Evolutionary conservation across 2,888 invertebrate species (phyloP), one percentile per base, ranked within the genome.

Genomic region (Callimorpha dominula): DNA sequence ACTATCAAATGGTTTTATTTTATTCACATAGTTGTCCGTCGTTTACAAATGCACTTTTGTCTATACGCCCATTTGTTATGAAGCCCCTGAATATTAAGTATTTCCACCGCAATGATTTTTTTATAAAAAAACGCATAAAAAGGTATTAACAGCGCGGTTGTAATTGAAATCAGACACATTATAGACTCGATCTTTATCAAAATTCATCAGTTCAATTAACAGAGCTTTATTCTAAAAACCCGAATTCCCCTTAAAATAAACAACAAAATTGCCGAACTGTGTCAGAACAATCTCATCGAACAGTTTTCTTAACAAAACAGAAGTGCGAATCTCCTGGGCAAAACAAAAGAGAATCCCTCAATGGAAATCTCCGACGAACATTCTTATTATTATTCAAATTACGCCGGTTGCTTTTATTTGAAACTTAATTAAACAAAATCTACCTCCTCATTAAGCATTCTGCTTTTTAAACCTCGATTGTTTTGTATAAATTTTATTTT

Each of bases 351-450:
- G 73, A 46, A 31, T 70, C 68, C 70, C 77, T 79, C 78, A 81
- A 72, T 77, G 71, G 70, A 74, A 72, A 72, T 74, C 70, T 71
- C 73, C 73, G 81, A 71, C 81, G 73, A 73, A 72, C 74, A 76
- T 77, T 78, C 76, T 76, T 78, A 82, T 86, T 87, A 84, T 85
- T 79, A 85, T 88, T 81, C 81, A 84, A 87, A 87, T 85, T 75
- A 78, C 69, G 62, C 31, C 40, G 64, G 20, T 75, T 81, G 80
- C 81, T 84, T 85, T 85, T 85, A 85, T 87, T 86, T 78, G 65
- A 78, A 80, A 85, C 80, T 84, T 85, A 87, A 87, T 88, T 87
- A 85, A 84, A 84, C 85, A 84, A 85, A 85, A 83, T 81, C 81
- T 78, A 70, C 82, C 76, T 82, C 80, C 85, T 88, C 85, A 85